Percentiles rank a stretch among this genome's conserved stretches.
phyloP scores from a whole-genome alignment of 2,888 invertebrate species.

The Archips xylosteana region DNA sequence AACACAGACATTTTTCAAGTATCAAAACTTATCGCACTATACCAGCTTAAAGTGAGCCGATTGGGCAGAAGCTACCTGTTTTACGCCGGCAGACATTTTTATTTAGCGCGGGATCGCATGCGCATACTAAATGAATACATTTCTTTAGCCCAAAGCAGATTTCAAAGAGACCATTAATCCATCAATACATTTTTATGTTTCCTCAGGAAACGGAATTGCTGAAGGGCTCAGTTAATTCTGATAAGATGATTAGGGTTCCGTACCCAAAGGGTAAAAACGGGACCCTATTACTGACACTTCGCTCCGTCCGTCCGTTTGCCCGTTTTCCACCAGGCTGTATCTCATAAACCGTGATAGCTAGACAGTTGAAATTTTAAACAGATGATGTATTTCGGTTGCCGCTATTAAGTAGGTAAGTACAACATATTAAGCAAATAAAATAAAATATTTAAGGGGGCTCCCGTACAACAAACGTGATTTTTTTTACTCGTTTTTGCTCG shows the following conservation, averaged over 20 bases:
- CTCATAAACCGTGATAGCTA: no score
- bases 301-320: no score
- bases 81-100: slow-evolving; percentile 76
- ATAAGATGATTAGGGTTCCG: neutral
- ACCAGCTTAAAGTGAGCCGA: slow-evolving; percentile 66
- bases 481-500: no score
- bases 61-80: slow-evolving; percentile 75
- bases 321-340: no score
- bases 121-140: slow-evolving; percentile 44
- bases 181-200: slow-evolving; percentile 35
- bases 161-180: slow-evolving; percentile 39
- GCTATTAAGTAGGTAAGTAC: no score
- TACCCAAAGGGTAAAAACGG: no score
- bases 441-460: no score
- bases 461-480: no score
- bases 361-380: no score
- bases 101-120: slow-evolving; percentile 66
- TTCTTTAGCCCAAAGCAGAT: slow-evolving; percentile 51
- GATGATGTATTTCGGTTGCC: no score
- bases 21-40: slow-evolving; percentile 55
- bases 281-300: no score
- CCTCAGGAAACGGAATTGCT: slow-evolving; percentile 36
- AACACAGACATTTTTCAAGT: slow-evolving; percentile 50
- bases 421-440: no score
- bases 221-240: slow-evolving; percentile 1